Percentiles rank a stretch among this genome's conserved stretches.
Conservation (phyloP, 2,888 invertebrate species). For the Alviniconcha strummeri region DNA sequence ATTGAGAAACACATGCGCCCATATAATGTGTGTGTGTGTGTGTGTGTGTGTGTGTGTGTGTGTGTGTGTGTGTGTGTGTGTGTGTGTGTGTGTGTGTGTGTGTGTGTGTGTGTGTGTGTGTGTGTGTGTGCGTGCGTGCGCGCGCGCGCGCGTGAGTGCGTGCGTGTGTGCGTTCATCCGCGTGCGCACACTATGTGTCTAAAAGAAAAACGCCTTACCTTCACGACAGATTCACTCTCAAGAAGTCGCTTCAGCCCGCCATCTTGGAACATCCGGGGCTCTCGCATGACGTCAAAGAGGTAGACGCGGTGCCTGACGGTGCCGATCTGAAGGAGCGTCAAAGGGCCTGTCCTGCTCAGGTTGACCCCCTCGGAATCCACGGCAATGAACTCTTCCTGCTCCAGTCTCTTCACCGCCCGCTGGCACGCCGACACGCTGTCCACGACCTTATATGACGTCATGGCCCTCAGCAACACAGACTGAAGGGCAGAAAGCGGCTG, state of each 20-base stretch:
- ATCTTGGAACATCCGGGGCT: conserved; percentile 46
- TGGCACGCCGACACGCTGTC: not conserved
- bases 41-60: too few species aligned
- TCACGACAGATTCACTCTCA: conserved; percentile 46
- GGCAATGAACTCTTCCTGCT: conserved; percentile 24
- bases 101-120: too few species aligned
- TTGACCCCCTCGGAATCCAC: conserved; percentile 36
- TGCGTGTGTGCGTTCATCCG: too few species aligned
- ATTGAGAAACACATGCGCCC: too few species aligned
- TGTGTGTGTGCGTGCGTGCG: too few species aligned
- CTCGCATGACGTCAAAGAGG: conserved; percentile 50
- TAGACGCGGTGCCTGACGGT: conserved; percentile 49
- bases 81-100: too few species aligned
- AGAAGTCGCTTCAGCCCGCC: conserved; percentile 48
- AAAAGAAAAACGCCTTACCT: conserved; percentile 39
- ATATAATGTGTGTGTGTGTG: too few species aligned
- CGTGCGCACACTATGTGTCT: too few species aligned
- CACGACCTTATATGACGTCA: not conserved
- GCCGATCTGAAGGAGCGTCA: conserved; percentile 54
- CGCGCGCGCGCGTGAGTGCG: too few species aligned
- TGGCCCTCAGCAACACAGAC: too few species aligned
- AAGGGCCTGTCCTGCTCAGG: conserved; percentile 52
- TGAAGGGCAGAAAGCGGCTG: too few species aligned
- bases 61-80: too few species aligned
- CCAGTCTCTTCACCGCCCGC: not conserved